Evolutionary conservation across 2,888 invertebrate species (phyloP), one percentile per base, ranked within the genome.

Genomic region (Pteria penguin): DNA sequence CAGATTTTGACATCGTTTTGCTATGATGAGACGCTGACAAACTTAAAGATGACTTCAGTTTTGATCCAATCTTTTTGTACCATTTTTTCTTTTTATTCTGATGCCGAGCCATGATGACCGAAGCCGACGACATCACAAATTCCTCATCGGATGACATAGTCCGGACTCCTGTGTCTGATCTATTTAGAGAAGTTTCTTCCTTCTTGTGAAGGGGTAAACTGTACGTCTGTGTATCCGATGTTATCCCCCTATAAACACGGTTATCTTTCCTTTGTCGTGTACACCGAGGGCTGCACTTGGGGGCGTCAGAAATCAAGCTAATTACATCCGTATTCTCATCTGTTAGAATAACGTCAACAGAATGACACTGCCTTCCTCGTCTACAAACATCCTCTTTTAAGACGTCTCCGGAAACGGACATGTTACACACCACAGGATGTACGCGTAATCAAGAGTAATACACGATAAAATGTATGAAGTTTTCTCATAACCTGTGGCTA

Each of bases 31-130:
- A 45, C 45, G 18, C 11, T 14, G 11, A 14, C 8, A 14, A 18
- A 45, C 45, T 45, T 8, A 45, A 14, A 18, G 11, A 14, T 1
- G 45, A 45, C 18, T 45, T 45, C 45, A 45, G 11, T 45, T 45
- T 45, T 45, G 45, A 29, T 22, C 57, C 32, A 14, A 68, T 24
- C 33, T 32, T 68, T 24, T 57, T 57, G 33, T 68, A 68, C 68
- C 68, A 68, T 32, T 68, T 68, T 29, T 57, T 32, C 26, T 81
- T 77, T 70, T 82, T 84, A n/a, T 79, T 79, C 3, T 77, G 72
- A 76, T 84, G 84, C 65, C 84, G 78, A 70, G 76, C 72, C 84
- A 84, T 84, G 18, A 84, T 84, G 52, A 73, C 82, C 27, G 82
- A 79, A 31, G 84, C 84, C 69, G 84, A 84, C 8, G 84, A 84